Conservation (phyloP, 2,113 vertebrate genomes). For the Synchiropus splendidus region DNA sequence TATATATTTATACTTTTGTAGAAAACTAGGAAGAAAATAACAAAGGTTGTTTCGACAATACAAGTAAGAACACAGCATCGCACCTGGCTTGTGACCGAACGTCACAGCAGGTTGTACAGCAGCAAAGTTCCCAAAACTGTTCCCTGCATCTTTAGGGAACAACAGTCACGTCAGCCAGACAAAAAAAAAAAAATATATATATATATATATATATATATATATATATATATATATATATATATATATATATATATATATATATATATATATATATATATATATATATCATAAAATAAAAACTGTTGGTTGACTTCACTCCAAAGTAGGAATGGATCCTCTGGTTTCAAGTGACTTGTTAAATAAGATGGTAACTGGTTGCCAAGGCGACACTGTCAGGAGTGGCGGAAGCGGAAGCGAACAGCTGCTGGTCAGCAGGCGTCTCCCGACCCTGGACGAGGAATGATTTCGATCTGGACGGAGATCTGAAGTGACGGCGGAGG, state of each 20-base stretch:
- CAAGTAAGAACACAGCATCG: slow-evolving; percentile 64
- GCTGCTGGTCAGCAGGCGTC: slow-evolving; percentile 14
- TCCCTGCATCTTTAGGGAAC: slow-evolving; percentile 46
- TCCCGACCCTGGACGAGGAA: slow-evolving; percentile 57
- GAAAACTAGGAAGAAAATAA: slow-evolving; percentile 52
- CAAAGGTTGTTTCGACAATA: too few relatives aligned
- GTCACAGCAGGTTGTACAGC: slow-evolving; percentile 66
- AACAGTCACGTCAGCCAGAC: slow-evolving; percentile 62
- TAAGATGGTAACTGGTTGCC: too few relatives aligned
- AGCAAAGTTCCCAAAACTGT: slow-evolving; percentile 57
- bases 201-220: too few relatives aligned
- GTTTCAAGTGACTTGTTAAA: slow-evolving; percentile 47
- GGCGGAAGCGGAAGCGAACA: slow-evolving; percentile 20
- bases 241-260: too few relatives aligned
- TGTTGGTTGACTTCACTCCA: slow-evolving; percentile 44
- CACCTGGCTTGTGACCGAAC: slow-evolving; percentile 36
- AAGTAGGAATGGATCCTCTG: slow-evolving; percentile 47
- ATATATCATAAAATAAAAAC: too few relatives aligned
- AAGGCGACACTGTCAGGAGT: slow-evolving; percentile 38
- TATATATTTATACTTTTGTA: slow-evolving; percentile 50
- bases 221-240: too few relatives aligned
- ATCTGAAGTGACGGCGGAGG: slow-evolving; percentile 26
- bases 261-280: too few relatives aligned
- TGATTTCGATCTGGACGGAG: slow-evolving; percentile 64
- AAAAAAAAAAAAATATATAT: slow-evolving; percentile 57